Percentiles rank a stretch among this genome's conserved stretches.
Conservation (phyloP, 2,113 vertebrate genomes). For the Orycteropus afer region DNA sequence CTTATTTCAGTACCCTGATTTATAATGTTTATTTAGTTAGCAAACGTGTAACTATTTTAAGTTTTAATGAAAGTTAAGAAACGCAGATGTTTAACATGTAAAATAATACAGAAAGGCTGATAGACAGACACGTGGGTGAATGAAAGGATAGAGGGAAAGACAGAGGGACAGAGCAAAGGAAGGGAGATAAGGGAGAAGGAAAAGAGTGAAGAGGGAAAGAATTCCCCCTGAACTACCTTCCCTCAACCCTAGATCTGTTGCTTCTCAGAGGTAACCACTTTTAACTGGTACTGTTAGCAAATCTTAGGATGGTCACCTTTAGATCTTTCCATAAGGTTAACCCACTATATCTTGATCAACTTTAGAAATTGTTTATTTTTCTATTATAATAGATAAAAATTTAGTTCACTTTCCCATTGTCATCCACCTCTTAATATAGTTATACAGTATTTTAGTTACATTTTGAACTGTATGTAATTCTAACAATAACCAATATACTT, state of each 20-base stretch:
- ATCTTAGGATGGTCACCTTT: background rate
- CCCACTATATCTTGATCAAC: background rate
- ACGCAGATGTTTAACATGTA: background rate
- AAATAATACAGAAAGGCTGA: background rate
- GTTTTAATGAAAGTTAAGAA: background rate
- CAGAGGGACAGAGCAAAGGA: background rate
- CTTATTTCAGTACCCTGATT: background rate
- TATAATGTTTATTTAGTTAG: background rate
- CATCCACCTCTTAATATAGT: background rate
- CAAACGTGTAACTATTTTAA: constrained; percentile 9
- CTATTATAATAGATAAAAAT: background rate
- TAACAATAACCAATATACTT: background rate
- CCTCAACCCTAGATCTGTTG: background rate
- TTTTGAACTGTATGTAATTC: background rate
- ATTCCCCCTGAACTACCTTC: background rate
- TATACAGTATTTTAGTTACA: background rate
- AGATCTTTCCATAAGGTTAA: background rate
- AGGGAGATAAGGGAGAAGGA: no score
- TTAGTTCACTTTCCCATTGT: background rate
- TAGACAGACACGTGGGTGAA: background rate
- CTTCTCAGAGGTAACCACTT: background rate
- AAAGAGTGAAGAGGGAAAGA: background rate
- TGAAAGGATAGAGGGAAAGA: no score
- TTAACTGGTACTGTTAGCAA: background rate
- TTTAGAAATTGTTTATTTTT: background rate